Percentiles rank a stretch among this genome's conserved stretches.
These are phyloP conservation scores for Drosophila novamexicana DNA, from an alignment of 1,140 invertebrate genomes.

Conservation along the genomic window DNA sequence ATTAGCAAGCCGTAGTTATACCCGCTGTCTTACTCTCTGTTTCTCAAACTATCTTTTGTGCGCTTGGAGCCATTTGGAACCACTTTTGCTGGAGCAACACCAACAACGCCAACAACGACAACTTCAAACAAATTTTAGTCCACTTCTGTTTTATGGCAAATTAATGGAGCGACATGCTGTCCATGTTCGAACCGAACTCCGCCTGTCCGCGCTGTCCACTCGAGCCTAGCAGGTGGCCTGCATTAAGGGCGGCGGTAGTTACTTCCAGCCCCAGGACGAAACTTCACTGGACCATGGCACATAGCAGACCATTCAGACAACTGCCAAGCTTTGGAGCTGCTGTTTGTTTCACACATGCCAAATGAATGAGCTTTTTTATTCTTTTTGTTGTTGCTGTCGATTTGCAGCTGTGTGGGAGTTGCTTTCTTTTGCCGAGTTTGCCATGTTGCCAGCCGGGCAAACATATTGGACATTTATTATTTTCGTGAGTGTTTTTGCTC, in stretches of 20 bases:
- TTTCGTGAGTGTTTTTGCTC: conserved; percentile 82
- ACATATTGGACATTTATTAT: conserved; percentile 84
- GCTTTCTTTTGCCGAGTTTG: conserved; percentile 60
- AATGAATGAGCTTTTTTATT: conserved; percentile 65
- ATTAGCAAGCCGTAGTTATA: conserved; percentile 52
- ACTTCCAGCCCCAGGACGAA: conserved; percentile 30
- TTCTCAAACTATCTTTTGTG: conserved; percentile 31
- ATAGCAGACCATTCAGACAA: not conserved
- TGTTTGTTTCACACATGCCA: conserved; percentile 74
- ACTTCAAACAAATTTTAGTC: conserved; percentile 80
- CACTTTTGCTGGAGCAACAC: conserved; percentile 62
- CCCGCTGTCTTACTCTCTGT: conserved; percentile 2
- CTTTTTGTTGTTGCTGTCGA: conserved; percentile 47
- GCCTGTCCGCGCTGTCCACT: conserved; percentile 46
- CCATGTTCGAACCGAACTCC: conserved; percentile 65
- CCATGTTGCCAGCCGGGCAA: conserved; percentile 70
- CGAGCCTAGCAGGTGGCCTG: conserved; percentile 73
- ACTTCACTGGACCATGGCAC: conserved; percentile 38
- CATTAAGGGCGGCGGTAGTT: conserved; percentile 25
- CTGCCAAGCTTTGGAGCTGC: conserved; percentile 22
- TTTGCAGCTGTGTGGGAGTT: conserved; percentile 53
- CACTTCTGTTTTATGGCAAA: conserved; percentile 84
- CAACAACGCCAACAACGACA: conserved; percentile 21
- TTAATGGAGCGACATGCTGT: conserved; percentile 81
- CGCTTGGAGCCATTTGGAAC: conserved; percentile 34